Conservation (phyloP, 2,888 invertebrate species). For the Orthosia cruda region DNA sequence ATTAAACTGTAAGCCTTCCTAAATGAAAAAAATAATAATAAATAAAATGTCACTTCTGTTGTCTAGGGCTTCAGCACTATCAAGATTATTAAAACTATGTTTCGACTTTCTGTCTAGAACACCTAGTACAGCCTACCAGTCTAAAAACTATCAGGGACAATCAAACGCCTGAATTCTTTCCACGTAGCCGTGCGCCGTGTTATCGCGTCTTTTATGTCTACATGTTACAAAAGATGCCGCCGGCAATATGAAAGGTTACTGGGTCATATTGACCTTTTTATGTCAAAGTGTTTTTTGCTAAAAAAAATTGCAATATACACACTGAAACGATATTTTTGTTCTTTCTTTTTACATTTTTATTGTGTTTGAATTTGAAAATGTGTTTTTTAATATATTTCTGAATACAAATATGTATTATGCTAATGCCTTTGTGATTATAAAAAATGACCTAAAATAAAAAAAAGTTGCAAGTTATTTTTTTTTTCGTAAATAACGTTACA, state of each 20-base stretch:
- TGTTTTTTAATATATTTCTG: no score
- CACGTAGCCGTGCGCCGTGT: constrained; percentile 49
- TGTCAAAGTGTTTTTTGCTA: constrained; percentile 16
- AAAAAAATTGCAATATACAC: constrained; percentile 2
- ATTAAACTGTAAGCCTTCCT: no score
- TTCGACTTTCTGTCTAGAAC: background rate
- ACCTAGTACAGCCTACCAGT: background rate
- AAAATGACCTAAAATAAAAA: no score
- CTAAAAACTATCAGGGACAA: constrained; percentile 39
- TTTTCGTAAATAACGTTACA: no score
- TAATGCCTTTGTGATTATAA: no score
- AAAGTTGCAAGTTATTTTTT: no score
- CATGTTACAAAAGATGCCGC: constrained; percentile 27
- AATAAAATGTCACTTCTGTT: no score
- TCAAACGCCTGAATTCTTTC: constrained; percentile 56
- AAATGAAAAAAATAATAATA: no score
- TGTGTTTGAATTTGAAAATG: constrained; percentile 10
- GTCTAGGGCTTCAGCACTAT: no score
- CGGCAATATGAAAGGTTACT: constrained; percentile 11
- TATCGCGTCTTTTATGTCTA: constrained; percentile 46
- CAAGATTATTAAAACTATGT: no score
- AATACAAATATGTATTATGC: no score
- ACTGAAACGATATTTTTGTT: background rate
- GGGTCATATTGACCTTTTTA: constrained; percentile 34
- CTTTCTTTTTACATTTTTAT: background rate